These are phyloP conservation scores for Esox lucius DNA, from an alignment of 2,797 vertebrate genomes.

Conservation along the genomic window DNA sequence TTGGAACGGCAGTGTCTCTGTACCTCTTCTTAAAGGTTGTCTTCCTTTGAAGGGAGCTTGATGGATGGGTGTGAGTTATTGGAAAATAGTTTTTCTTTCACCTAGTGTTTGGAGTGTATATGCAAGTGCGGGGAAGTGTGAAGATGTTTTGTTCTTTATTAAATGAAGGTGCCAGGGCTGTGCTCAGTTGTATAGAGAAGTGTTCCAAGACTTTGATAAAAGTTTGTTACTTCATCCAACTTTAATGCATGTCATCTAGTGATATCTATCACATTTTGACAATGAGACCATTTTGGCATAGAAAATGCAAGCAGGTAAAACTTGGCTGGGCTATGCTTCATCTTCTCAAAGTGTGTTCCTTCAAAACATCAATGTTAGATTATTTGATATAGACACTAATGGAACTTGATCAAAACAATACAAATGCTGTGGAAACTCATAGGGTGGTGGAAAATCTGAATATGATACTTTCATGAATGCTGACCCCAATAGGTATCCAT, in stretches of 20 bases:
- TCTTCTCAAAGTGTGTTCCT: too few species aligned
- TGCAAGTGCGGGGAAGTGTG: not conserved
- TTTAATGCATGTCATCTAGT: not conserved
- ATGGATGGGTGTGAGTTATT: not conserved
- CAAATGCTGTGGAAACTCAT: too few species aligned
- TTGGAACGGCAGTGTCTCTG: not conserved
- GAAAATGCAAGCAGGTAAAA: conserved; percentile 22
- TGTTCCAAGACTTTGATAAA: not conserved
- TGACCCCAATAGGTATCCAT: too few species aligned
- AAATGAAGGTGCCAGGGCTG: not conserved
- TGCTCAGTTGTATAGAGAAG: not conserved
- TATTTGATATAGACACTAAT: too few species aligned
- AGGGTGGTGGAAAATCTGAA: too few species aligned
- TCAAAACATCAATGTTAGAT: too few species aligned
- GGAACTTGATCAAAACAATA: too few species aligned
- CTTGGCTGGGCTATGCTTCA: conserved; percentile 7
- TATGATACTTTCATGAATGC: too few species aligned
- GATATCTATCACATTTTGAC: conserved; percentile 22
- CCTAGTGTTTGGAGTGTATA: not conserved
- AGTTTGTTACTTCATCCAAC: not conserved
- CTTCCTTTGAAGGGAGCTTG: not conserved
- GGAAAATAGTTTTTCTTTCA: not conserved
- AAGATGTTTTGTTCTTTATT: not conserved
- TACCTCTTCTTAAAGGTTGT: not conserved
- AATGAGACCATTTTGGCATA: conserved; percentile 13